A percentile compares a stretch with the other conserved stretches of the same genome.
These are phyloP conservation scores for Zaprionus taronus DNA, from an alignment of 1,140 invertebrate genomes.

Conservation along the genomic window DNA sequence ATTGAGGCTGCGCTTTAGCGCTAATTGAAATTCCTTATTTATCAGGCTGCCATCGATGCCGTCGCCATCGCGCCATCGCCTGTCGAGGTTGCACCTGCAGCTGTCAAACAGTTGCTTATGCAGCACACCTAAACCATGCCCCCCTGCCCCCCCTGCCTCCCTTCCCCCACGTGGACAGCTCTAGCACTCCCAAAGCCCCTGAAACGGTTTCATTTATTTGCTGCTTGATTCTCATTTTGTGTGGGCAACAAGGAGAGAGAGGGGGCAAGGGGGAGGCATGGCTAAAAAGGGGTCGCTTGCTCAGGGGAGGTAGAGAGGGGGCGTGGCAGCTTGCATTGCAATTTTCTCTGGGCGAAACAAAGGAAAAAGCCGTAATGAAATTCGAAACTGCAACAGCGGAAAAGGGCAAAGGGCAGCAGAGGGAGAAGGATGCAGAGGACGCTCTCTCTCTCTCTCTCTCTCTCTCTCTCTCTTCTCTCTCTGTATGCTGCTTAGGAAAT, in stretches of 20 bases:
- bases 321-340: slow-evolving; percentile 34
- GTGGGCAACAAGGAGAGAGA: background rate
- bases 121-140: slow-evolving; percentile 14
- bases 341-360: slow-evolving; percentile 68
- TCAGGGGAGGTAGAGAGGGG: background rate
- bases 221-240: slow-evolving; percentile 35
- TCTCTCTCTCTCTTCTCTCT: background rate
- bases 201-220: slow-evolving; percentile 33
- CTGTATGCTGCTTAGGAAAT: slow-evolving; percentile 57
- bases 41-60: slow-evolving; percentile 69
- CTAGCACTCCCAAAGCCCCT: slow-evolving; percentile 2
- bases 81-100: slow-evolving; percentile 23
- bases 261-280: background rate
- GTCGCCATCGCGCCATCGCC: slow-evolving; percentile 41
- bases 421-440: background rate
- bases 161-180: background rate
- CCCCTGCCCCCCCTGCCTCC: background rate
- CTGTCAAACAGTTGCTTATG: slow-evolving; percentile 52
- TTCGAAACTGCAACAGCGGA: slow-evolving; percentile 70
- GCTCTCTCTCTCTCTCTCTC: background rate
- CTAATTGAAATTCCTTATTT: slow-evolving; percentile 78
- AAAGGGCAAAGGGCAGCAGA: slow-evolving; percentile 22
- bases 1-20: slow-evolving; percentile 47
- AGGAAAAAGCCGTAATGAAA: slow-evolving; percentile 75
- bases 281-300: too few relatives aligned